Evolutionary conservation across 2,888 invertebrate species (phyloP).

Genomic region (Cyclophora albipunctata): DNA sequence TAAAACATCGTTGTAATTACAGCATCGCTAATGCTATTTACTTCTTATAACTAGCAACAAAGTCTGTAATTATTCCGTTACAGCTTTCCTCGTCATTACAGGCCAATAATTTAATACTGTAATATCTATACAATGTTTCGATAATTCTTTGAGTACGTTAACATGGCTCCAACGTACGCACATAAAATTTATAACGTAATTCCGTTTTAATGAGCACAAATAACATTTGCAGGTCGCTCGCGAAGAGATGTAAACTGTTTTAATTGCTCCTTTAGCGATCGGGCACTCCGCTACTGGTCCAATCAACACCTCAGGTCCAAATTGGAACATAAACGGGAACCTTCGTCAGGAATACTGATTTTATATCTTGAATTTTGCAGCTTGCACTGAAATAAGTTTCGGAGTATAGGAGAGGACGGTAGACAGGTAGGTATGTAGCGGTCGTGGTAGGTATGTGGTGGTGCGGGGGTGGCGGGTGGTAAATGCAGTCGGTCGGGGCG

Average conservation of each 20-base stretch:
- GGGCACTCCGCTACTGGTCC: conserved; percentile 37
- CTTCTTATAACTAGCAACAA: not conserved
- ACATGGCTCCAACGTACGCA: conserved; percentile 46
- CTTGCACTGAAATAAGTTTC: conserved; percentile 39
- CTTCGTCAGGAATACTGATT: conserved; percentile 29
- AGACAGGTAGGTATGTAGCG: conserved; percentile 46
- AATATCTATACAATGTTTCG: conserved; percentile 44
- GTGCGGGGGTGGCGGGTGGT: conserved; percentile 54
- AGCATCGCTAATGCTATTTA: not conserved
- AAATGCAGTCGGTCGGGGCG: conserved; percentile 74
- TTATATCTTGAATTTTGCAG: conserved; percentile 28
- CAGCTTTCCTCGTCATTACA: no score
- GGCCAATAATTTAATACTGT: conserved; percentile 1
- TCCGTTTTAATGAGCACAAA: conserved; percentile 61
- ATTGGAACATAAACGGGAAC: conserved; percentile 36
- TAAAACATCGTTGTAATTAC: not conserved
- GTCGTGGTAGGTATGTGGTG: conserved; percentile 40
- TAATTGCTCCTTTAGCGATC: conserved; percentile 52
- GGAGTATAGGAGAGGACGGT: conserved; percentile 34
- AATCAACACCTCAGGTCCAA: conserved; percentile 54
- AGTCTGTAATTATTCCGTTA: not conserved
- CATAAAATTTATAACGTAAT: conserved; percentile 64
- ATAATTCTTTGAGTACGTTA: conserved; percentile 45
- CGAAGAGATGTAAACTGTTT: conserved; percentile 60
- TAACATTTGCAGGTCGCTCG: conserved; percentile 66